Base-by-base conservation (phyloP, 2,797 vertebrate genomes). In the Cetoscarus ocellatus region DNA sequence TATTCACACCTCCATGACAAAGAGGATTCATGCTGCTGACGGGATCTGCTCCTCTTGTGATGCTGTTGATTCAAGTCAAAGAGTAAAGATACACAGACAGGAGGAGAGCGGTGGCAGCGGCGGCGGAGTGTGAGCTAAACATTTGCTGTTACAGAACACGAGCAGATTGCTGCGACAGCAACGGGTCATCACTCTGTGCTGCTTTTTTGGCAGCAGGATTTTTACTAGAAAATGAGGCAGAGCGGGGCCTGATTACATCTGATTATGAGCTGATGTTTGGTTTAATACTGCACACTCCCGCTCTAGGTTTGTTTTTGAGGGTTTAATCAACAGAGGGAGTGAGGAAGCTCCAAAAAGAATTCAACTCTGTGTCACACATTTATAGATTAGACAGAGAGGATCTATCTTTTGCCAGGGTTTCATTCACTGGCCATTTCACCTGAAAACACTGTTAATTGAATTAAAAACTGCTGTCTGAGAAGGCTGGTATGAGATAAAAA, bases 21-120 rank as follows among this genome's bases (percentile, higher is more conserved):
- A 74, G 55, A 75, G 61, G 47, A 63, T 61, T 44, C 10, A 34
- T 10, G 55, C 64, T 6, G 62, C 51, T 61, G 73, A 51, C 34
- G 19, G 58, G 67, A 65, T 84, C 60, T 10, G 38, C 67, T 45
- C 18, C 74, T 70, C 61, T 69, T 48, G 58, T 58, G 64, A 67
- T 81, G 75, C 13, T 86, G 82, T 81, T 86, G 80, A 85, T 78
- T 80, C 64, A 50, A 81, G 78, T 78, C 63, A 39, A 42, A 73
- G 65, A 77, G 70, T 49, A 43, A 67, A 69, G 65, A 67, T 12
- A 19, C 68, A 45, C 63, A 39, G 75, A 42, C 64, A 45, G 45
- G 52, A 53, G 44, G 61, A 17, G 63, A 19, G 67, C 0, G 45
- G n/a, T 5, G 34, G 27, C 38, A 39, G 8, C 0, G 17, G 44